phyloP scores from a whole-genome alignment of 2,797 vertebrate species.

The Carduelis carduelis region DNA sequence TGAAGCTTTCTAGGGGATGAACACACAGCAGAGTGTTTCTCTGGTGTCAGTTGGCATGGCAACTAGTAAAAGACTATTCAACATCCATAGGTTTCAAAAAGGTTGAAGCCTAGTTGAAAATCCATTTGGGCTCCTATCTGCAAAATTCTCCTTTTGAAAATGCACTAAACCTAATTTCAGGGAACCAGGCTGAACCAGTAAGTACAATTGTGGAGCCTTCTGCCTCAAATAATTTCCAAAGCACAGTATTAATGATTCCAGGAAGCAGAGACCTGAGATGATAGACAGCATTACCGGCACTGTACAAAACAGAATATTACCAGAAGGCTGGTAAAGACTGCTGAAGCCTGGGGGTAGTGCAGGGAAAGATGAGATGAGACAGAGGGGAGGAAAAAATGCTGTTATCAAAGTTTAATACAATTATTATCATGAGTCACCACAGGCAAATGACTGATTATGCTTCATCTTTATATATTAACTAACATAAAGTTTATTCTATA shows the following conservation, averaged over 20 bases:
- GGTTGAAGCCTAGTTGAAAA: slow-evolving; percentile 96
- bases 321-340: slow-evolving; percentile 44
- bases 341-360: background rate
- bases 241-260: slow-evolving; percentile 72
- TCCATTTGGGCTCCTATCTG: slow-evolving; percentile 95
- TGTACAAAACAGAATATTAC: slow-evolving; percentile 54
- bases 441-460: slow-evolving; percentile 10
- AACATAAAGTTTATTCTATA: background rate
- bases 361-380: slow-evolving; percentile 18
- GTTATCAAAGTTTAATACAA: slow-evolving; percentile 56
- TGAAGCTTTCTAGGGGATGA: slow-evolving; percentile 91
- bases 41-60: slow-evolving; percentile 95
- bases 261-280: slow-evolving; percentile 60
- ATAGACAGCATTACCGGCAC: slow-evolving; percentile 57
- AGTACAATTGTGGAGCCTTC: slow-evolving; percentile 65
- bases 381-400: background rate
- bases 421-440: slow-evolving; percentile 46
- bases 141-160: slow-evolving; percentile 82
- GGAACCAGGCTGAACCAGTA: slow-evolving; percentile 63
- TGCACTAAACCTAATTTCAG: slow-evolving; percentile 82
- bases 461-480: background rate
- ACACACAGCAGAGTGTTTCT: slow-evolving; percentile 88
- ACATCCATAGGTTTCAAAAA: slow-evolving; percentile 89
- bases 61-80: slow-evolving; percentile 96
- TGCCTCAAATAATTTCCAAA: slow-evolving; percentile 74